phyloP scores from a whole-genome alignment of 2,888 invertebrate species.

The Pantelozetes paolii region DNA sequence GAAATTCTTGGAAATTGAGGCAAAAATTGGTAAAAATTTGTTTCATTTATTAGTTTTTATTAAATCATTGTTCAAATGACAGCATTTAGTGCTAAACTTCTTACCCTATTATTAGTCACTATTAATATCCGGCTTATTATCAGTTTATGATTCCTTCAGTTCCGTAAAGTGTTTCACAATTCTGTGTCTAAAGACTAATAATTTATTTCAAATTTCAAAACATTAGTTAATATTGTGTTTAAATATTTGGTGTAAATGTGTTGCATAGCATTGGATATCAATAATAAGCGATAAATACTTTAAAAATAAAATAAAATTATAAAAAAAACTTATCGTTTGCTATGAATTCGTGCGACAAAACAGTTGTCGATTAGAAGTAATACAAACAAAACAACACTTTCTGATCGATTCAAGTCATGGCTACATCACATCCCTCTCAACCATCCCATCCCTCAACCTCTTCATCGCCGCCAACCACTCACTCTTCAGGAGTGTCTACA shows the following conservation, averaged over 20 bases:
- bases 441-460: background rate
- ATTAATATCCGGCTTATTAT: conserved; percentile 4
- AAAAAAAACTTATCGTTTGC: background rate
- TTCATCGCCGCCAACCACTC: conserved; percentile 10
- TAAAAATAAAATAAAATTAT: background rate
- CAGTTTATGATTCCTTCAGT: conserved; percentile 20
- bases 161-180: conserved; percentile 25
- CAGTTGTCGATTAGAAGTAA: background rate
- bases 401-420: background rate
- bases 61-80: no score
- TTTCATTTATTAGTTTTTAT: no score
- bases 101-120: background rate
- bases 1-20: background rate
- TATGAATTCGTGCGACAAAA: background rate
- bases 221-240: conserved; percentile 17
- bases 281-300: background rate
- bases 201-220: background rate
- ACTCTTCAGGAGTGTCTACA: conserved; percentile 18
- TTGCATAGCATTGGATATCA: conserved; percentile 33
- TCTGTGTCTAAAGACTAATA: background rate
- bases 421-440: background rate
- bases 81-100: no score
- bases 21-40: background rate
- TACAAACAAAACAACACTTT: background rate
- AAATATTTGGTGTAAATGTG: background rate